Percentiles rank a stretch among this genome's conserved stretches.
Evolutionary conservation across 2,113 vertebrate genomes (phyloP).

Genomic region (Chaetops frenatus): DNA sequence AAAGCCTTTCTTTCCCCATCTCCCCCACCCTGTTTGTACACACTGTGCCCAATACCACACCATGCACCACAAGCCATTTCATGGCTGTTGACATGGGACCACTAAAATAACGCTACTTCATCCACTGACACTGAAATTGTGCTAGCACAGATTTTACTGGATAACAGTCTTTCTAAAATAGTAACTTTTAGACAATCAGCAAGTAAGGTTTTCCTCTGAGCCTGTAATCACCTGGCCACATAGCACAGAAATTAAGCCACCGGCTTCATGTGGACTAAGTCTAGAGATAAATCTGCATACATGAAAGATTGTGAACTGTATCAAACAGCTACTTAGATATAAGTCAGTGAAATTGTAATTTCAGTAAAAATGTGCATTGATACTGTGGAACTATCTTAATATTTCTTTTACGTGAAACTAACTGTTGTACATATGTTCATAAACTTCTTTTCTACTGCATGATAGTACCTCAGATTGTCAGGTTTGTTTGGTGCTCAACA

Average conservation of each 20-base stretch:
- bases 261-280: background rate
- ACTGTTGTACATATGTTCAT: background rate
- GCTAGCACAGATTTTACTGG: background rate
- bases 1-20: background rate
- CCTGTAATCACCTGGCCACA: background rate
- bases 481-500: background rate
- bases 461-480: background rate
- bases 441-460: background rate
- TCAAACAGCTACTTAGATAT: background rate
- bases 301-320: background rate
- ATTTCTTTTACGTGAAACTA: background rate
- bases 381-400: background rate
- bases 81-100: background rate
- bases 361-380: background rate
- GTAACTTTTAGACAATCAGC: background rate
- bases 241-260: background rate
- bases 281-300: background rate
- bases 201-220: background rate
- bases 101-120: background rate
- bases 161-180: background rate
- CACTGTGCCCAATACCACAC: background rate
- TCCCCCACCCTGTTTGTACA: rapidly evolving
- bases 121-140: background rate
- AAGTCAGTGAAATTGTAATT: background rate
- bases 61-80: background rate